These are phyloP conservation scores for Lepus townsendii DNA, from an alignment of 2,797 vertebrate genomes.

Conservation along the genomic window DNA sequence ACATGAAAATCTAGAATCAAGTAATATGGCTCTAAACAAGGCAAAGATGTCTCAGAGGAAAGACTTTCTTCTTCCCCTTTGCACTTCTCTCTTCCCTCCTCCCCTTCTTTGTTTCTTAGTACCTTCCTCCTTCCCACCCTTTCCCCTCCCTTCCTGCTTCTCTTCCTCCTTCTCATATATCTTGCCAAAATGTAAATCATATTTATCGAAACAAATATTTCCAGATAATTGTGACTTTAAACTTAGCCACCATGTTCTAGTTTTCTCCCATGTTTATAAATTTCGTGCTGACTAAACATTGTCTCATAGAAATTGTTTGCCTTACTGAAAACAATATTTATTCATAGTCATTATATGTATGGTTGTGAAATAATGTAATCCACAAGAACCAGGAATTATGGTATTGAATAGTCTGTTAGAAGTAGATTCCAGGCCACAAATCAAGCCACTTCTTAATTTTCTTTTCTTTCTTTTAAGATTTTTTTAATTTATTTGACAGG, in stretches of 20 bases:
- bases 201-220: background rate
- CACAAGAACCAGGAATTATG: background rate
- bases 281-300: background rate
- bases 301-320: slow-evolving; percentile 2
- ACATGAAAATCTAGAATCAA: background rate
- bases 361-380: background rate
- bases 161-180: background rate
- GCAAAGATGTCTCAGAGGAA: background rate
- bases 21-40: background rate
- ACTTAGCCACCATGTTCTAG: background rate
- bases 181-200: background rate
- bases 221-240: background rate
- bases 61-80: background rate
- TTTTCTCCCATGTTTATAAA: background rate
- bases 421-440: background rate
- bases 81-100: background rate
- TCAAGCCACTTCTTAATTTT: background rate
- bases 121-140: background rate
- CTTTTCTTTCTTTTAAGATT: background rate
- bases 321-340: slow-evolving; percentile 3
- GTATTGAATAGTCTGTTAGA: background rate
- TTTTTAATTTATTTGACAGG: no score
- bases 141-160: background rate
- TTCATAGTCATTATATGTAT: background rate
- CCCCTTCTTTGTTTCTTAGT: rapidly evolving